Evolutionary conservation across 2,888 invertebrate genomes (phyloP).

Genomic region (Aspidiotus rigidus): DNA sequence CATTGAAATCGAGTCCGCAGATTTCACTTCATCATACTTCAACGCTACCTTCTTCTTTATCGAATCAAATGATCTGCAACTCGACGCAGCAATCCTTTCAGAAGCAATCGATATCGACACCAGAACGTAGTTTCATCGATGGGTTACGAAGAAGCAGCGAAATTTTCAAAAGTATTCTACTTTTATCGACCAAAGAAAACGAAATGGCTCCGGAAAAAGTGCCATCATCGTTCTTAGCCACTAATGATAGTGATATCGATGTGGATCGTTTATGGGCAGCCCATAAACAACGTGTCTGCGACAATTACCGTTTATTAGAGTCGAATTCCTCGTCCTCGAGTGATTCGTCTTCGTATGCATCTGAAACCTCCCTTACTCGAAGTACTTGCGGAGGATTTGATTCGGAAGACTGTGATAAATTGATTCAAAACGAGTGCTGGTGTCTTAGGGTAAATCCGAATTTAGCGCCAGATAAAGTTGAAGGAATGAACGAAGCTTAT

Average conservation of each 20-base stretch:
- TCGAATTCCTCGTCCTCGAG: constrained; percentile 35
- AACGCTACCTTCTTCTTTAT: constrained; percentile 18
- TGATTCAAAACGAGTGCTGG: constrained; percentile 14
- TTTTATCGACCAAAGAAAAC: constrained; percentile 41
- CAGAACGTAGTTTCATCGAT: constrained; percentile 40
- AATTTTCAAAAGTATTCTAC: constrained; percentile 43
- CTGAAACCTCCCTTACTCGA: constrained; percentile 34
- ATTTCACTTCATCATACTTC: constrained; percentile 36
- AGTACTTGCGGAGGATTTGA: constrained; percentile 16
- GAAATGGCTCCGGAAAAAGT: constrained; percentile 19
- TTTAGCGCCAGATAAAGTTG: constrained; percentile 40
- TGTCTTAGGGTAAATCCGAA: constrained; percentile 40
- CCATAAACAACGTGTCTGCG: constrained; percentile 40
- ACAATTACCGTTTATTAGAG: constrained; percentile 36
- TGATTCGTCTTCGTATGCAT: constrained; percentile 35
- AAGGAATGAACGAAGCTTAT: constrained; percentile 44
- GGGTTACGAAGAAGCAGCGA: constrained; percentile 44
- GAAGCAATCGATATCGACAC: constrained; percentile 18
- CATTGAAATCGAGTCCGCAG: constrained; percentile 42
- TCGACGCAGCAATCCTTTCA: constrained; percentile 11
- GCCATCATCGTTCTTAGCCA: constrained; percentile 16
- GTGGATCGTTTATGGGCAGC: constrained; percentile 40
- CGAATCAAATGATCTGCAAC: constrained; percentile 10
- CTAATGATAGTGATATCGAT: constrained; percentile 29
- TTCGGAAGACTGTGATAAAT: constrained; percentile 13